Percentiles rank a stretch among this genome's conserved stretches.
These are phyloP conservation scores for Vesta saturnalis DNA, from an alignment of 2,888 invertebrate genomes.

Conservation along the genomic window DNA sequence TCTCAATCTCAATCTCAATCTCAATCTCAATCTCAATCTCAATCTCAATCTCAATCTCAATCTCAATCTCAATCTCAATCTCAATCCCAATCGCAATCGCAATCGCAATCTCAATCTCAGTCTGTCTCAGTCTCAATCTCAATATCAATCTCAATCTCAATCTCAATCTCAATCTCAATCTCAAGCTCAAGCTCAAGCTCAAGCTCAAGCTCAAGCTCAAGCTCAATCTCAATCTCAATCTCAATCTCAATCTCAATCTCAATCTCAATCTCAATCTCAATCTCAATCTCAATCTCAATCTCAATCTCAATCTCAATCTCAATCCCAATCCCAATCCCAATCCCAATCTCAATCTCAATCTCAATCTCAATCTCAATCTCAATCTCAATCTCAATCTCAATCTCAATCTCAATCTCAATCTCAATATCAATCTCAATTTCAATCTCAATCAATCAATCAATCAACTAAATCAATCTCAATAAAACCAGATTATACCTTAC, in stretches of 20 bases:
- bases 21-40: too few relatives aligned
- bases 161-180: not conserved
- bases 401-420: too few relatives aligned
- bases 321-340: not conserved
- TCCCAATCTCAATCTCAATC: too few relatives aligned
- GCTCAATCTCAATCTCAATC: not conserved
- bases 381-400: not conserved
- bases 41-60: not conserved
- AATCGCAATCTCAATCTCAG: not conserved
- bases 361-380: not conserved
- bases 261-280: not conserved
- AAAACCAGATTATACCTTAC: too few relatives aligned
- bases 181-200: not conserved
- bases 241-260: not conserved
- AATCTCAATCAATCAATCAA: too few relatives aligned
- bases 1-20: too few relatives aligned
- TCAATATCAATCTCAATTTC: too few relatives aligned
- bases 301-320: not conserved
- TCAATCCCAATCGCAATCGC: not conserved
- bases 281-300: not conserved
- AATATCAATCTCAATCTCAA: not conserved
- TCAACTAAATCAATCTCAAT: too few relatives aligned
- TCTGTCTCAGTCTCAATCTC: not conserved
- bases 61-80: not conserved
- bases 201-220: not conserved